Evolutionary conservation across 1,140 invertebrate species (phyloP).

Genomic region (Fopius arisanus): DNA sequence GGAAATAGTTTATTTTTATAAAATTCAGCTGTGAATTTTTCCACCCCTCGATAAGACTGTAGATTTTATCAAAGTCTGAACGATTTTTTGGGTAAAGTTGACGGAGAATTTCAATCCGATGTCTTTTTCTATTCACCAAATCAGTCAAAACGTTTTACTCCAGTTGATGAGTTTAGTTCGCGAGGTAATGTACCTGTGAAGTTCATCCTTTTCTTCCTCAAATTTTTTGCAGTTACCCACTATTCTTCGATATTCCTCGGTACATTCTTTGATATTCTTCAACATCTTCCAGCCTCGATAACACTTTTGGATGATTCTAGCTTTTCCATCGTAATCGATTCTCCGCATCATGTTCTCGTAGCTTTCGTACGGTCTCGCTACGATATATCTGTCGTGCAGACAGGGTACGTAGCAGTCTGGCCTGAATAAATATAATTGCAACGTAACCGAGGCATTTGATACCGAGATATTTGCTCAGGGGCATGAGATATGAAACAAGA

Average conservation of each 20-base stretch:
- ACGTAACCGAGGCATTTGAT: neutral
- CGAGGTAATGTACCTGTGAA: conserved; percentile 43
- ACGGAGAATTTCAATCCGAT: conserved; percentile 65
- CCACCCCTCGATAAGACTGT: conserved; percentile 71
- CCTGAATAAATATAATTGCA: conserved; percentile 37
- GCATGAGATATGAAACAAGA: neutral
- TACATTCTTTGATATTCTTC: conserved; percentile 49
- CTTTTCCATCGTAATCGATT: conserved; percentile 64
- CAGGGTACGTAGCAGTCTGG: conserved; percentile 67
- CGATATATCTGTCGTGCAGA: conserved; percentile 67
- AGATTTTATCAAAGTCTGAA: conserved; percentile 72
- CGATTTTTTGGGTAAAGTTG: conserved; percentile 69
- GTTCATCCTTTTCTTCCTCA: conserved; percentile 48
- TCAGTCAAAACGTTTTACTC: conserved; percentile 32
- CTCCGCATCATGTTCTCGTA: conserved; percentile 64
- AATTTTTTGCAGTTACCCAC: conserved; percentile 56
- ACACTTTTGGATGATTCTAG: conserved; percentile 69
- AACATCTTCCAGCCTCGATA: conserved; percentile 61
- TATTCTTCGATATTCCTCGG: conserved; percentile 45
- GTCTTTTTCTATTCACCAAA: conserved; percentile 59
- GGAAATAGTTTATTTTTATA: conserved; percentile 67
- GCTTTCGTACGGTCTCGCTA: conserved; percentile 66
- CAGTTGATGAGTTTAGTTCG: neutral
- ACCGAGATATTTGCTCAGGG: neutral
- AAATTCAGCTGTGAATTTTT: conserved; percentile 68